Conservation (phyloP, 2,888 invertebrate species). For the Leptogaster cylindrica region DNA sequence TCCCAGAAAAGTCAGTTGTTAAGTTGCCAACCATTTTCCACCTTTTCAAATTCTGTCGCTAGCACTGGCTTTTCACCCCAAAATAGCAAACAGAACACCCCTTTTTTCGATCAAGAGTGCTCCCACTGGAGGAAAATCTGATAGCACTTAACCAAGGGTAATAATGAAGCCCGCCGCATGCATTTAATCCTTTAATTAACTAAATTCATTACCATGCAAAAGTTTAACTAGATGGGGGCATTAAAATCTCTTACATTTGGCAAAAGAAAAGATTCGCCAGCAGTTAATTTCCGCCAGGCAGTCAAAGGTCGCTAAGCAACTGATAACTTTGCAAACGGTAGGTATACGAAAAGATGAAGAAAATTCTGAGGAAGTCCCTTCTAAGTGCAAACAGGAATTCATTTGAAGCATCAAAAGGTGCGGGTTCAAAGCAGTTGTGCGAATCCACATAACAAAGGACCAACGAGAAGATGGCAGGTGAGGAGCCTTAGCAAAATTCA, state of each 20-base stretch:
- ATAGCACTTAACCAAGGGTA: slow-evolving; percentile 15
- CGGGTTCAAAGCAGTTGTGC: slow-evolving; percentile 12
- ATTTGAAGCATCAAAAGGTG: slow-evolving; percentile 25
- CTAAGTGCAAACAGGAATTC: slow-evolving; percentile 31
- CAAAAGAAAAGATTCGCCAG: slow-evolving; percentile 3
- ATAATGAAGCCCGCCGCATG: slow-evolving; percentile 27
- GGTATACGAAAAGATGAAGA: slow-evolving; percentile 4
- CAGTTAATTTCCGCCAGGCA: slow-evolving; percentile 14
- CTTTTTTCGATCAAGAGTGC: slow-evolving; percentile 5
- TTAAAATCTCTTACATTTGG: background rate
- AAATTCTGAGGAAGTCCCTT: slow-evolving; percentile 16
- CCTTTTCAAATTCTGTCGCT: slow-evolving; percentile 5
- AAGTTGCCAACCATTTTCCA: slow-evolving; percentile 28
- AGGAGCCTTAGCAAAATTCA: slow-evolving; percentile 22
- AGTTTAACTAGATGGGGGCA: background rate
- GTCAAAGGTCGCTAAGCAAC: slow-evolving; percentile 37
- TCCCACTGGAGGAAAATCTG: slow-evolving; percentile 29
- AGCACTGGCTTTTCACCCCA: slow-evolving; percentile 12
- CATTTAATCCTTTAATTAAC: slow-evolving; percentile 37
- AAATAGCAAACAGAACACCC: slow-evolving; percentile 2
- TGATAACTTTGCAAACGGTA: slow-evolving; percentile 12
- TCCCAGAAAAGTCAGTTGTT: slow-evolving; percentile 23
- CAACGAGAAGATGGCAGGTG: slow-evolving; percentile 13
- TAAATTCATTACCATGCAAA: slow-evolving; percentile 32
- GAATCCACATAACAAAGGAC: slow-evolving; percentile 18